A percentile compares a stretch with the other conserved stretches of the same genome.
phyloP scores from a whole-genome alignment of 2,113 vertebrate genomes.

The Python bivittatus region DNA sequence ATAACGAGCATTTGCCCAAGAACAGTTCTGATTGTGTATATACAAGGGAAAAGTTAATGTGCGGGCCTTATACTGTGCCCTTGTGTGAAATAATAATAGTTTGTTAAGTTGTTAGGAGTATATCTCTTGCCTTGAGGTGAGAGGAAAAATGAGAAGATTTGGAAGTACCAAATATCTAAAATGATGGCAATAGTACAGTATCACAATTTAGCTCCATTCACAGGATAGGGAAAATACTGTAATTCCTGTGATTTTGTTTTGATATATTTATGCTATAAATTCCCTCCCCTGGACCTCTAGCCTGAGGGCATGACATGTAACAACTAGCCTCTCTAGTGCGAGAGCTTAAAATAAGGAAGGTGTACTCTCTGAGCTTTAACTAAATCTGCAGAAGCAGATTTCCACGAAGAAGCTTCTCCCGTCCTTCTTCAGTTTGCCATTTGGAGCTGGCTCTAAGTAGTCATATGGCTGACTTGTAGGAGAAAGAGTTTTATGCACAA shows the following conservation, averaged over 20 bases:
- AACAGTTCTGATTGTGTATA: background rate
- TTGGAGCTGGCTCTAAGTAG: background rate
- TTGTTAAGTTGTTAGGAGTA: background rate
- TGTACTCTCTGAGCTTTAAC: background rate
- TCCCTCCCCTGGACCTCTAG: background rate
- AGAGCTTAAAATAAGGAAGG: background rate
- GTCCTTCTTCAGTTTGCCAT: background rate
- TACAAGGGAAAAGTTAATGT: background rate
- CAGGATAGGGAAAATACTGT: background rate
- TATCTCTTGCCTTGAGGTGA: background rate
- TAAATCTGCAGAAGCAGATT: background rate
- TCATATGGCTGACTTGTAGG: background rate
- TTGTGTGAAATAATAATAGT: background rate
- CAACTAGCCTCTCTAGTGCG: background rate
- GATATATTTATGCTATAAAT: background rate
- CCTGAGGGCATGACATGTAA: background rate
- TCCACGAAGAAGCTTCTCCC: background rate
- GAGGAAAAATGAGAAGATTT: background rate
- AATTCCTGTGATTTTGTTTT: background rate
- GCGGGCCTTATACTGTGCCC: background rate
- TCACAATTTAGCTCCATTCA: background rate
- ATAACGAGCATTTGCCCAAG: too few species aligned
- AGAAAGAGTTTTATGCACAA: background rate
- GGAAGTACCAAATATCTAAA: background rate
- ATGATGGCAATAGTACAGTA: background rate